Percentiles rank a stretch among this genome's conserved stretches.
These are phyloP conservation scores for Drosophila stalkeri DNA, from an alignment of 2,888 invertebrate genomes.

Conservation along the genomic window DNA sequence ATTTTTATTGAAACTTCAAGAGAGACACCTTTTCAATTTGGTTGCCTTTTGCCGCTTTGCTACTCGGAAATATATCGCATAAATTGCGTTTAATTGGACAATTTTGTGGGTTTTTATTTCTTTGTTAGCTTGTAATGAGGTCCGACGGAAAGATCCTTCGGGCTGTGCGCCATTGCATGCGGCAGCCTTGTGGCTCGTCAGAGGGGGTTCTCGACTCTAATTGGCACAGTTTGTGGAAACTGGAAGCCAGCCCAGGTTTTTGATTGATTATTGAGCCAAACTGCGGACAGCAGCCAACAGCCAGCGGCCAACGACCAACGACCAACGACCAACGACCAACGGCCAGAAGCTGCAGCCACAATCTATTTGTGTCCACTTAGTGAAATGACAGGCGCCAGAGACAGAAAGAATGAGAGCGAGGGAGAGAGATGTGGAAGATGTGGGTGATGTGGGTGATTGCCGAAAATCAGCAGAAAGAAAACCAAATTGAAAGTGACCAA, in stretches of 20 bases:
- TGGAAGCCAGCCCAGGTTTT: constrained; percentile 66
- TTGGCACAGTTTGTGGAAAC: constrained; percentile 45
- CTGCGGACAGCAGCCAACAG: constrained; percentile 82
- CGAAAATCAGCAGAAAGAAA: constrained; percentile 66
- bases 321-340: background rate
- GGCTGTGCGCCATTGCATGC: constrained; percentile 60
- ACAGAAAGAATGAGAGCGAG: background rate
- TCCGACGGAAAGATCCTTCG: constrained; percentile 17
- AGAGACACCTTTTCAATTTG: constrained; percentile 78
- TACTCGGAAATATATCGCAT: constrained; percentile 75
- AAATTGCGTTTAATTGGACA: constrained; percentile 83
- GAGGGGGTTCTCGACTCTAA: constrained; percentile 40
- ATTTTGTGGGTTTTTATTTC: constrained; percentile 71
- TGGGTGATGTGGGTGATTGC: constrained; percentile 38
- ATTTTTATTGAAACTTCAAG: constrained; percentile 72
- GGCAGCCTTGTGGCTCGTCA: background rate
- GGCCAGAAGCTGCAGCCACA: constrained; percentile 64
- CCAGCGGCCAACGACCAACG: background rate
- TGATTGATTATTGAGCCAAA: constrained; percentile 85
- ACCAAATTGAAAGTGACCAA: constrained; percentile 78
- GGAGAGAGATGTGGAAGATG: background rate
- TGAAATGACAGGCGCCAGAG: constrained; percentile 64
- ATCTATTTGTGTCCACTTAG: constrained; percentile 85
- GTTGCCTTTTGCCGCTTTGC: constrained; percentile 61
- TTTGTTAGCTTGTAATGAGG: constrained; percentile 62